These are phyloP conservation scores for Drosophila bocki DNA, from an alignment of 1,140 invertebrate species.

Conservation along the genomic window DNA sequence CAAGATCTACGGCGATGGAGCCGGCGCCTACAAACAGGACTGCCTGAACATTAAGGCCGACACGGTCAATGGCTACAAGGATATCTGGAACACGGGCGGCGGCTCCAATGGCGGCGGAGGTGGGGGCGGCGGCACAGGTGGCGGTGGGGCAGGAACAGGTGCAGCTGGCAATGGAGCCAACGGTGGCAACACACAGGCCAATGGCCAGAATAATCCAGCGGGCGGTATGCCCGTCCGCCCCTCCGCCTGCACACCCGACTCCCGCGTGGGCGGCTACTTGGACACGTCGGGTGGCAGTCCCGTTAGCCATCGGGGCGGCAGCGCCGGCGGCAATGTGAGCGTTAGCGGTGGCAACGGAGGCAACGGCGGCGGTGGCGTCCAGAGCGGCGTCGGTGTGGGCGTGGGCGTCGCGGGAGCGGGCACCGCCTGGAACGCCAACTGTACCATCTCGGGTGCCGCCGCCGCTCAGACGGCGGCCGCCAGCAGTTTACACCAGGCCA, in stretches of 20 bases:
- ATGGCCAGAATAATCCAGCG: conserved; percentile 87
- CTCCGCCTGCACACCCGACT: conserved; percentile 94
- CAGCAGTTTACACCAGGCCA: conserved; percentile 94
- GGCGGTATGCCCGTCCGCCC: conserved; percentile 89
- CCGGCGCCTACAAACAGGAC: conserved; percentile 84
- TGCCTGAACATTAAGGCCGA: conserved; percentile 87
- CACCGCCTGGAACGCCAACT: conserved; percentile 85
- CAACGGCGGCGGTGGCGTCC: conserved; percentile 81
- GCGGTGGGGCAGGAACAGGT: conserved; percentile 69
- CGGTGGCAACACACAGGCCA: conserved; percentile 73
- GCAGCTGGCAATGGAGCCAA: conserved; percentile 79
- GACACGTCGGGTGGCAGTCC: conserved; percentile 90
- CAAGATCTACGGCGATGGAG: conserved; percentile 85
- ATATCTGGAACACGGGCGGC: conserved; percentile 88
- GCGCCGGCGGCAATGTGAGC: conserved; percentile 88
- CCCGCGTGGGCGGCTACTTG: conserved; percentile 89
- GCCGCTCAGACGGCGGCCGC: conserved; percentile 91
- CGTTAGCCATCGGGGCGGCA: conserved; percentile 89
- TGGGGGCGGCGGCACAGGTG: conserved; percentile 66
- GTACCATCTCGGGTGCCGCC: conserved; percentile 86
- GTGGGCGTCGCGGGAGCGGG: conserved; percentile 88
- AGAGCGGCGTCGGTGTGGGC: conserved; percentile 87
- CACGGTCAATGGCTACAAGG: conserved; percentile 87
- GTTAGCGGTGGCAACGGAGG: conserved; percentile 89
- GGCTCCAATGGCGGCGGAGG: conserved; percentile 85